Percentiles rank a stretch among this genome's conserved stretches.
Conservation (phyloP, 2,888 invertebrate species). For the Julus scanicus region DNA sequence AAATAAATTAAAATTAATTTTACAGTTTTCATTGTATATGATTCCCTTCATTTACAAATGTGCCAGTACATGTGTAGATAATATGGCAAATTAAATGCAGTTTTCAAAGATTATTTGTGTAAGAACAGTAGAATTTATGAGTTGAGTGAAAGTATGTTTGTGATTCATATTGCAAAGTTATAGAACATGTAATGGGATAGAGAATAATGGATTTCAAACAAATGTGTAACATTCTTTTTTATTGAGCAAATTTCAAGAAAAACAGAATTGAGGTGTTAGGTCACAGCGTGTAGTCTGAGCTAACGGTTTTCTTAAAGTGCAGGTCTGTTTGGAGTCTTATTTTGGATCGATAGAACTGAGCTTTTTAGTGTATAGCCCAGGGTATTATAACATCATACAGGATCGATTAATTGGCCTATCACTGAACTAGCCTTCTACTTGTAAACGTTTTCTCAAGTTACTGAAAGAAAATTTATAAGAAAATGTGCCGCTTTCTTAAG, state of each 20-base stretch:
- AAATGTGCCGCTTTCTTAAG: neutral
- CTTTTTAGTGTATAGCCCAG: neutral
- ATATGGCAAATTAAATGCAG: neutral
- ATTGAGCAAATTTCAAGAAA: neutral
- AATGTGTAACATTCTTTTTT: neutral
- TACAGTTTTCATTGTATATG: no score
- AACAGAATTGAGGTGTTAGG: neutral
- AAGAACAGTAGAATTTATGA: no score
- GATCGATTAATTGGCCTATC: constrained; percentile 24
- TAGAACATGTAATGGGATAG: neutral
- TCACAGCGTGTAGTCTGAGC: neutral
- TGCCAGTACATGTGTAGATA: neutral
- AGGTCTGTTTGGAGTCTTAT: constrained; percentile 28
- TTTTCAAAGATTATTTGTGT: neutral
- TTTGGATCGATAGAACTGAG: constrained; percentile 16
- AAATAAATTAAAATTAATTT: no score
- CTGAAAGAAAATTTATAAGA: neutral
- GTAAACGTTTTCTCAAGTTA: constrained; percentile 10
- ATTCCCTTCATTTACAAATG: no score
- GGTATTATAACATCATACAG: constrained; percentile 19
- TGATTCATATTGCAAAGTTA: neutral
- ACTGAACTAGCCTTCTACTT: constrained; percentile 15
- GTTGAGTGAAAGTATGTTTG: no score
- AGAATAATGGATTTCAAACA: neutral
- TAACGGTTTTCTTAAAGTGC: constrained; percentile 11